Conservation (phyloP, 2,888 invertebrate genomes). For the Leucania comma region DNA sequence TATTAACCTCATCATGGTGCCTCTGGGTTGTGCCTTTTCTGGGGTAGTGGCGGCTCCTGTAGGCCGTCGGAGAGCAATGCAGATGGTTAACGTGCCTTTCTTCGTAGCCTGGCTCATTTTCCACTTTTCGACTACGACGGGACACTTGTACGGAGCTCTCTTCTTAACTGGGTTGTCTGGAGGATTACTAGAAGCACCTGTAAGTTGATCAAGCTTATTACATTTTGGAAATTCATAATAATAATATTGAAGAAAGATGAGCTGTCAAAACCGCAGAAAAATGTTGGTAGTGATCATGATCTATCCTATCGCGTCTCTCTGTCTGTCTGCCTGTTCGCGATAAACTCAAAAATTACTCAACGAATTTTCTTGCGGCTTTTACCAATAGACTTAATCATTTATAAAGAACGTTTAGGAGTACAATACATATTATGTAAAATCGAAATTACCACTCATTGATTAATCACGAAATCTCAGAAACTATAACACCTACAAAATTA, state of each 20-base stretch:
- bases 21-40: slow-evolving; percentile 94
- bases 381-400: no score
- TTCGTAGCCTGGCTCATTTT: slow-evolving; percentile 94
- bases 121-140: slow-evolving; percentile 91
- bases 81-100: slow-evolving; percentile 94
- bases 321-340: no score
- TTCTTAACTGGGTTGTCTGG: slow-evolving; percentile 94
- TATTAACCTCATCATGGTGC: slow-evolving; percentile 95
- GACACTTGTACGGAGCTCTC: slow-evolving; percentile 93
- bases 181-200: slow-evolving; percentile 95
- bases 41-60: slow-evolving; percentile 93
- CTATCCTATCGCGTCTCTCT: no score
- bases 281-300: not conserved
- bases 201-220: slow-evolving; percentile 78
- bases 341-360: no score
- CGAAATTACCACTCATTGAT: no score
- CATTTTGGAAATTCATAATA: no score
- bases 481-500: no score
- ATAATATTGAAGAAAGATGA: no score
- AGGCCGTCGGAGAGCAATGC: slow-evolving; percentile 94
- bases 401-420: no score
- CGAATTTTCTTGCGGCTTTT: no score
- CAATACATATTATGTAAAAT: no score
- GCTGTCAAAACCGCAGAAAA: not conserved
- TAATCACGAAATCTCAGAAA: no score